Conservation (phyloP, 1,140 invertebrate genomes). For the Ditylenchus dipsaci region DNA sequence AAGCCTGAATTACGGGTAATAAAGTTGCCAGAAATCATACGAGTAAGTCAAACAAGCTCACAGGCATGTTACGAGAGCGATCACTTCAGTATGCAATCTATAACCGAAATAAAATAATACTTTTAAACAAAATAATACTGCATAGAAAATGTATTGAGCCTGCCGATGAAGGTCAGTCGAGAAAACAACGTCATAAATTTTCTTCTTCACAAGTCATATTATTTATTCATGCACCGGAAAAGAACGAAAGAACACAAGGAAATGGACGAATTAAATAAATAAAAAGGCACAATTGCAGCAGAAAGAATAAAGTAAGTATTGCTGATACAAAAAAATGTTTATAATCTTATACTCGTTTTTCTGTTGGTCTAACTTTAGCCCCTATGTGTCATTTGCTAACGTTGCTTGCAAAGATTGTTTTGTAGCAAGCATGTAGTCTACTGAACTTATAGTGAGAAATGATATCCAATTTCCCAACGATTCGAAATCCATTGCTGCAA, state of each 20-base stretch:
- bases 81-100: background rate
- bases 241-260: background rate
- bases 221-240: background rate
- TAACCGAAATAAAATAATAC: background rate
- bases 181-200: no score
- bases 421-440: constrained; percentile 37
- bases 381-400: background rate
- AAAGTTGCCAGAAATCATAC: constrained; percentile 1
- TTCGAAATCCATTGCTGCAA: constrained; percentile 32
- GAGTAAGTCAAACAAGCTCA: constrained; percentile 5
- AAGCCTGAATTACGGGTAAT: constrained; percentile 67
- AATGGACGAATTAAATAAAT: background rate
- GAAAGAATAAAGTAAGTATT: background rate
- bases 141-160: no score
- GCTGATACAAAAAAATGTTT: background rate
- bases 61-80: background rate
- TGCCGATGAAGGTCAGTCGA: no score
- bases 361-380: no score
- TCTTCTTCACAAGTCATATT: no score
- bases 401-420: constrained; percentile 29
- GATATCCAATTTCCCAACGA: constrained; percentile 37
- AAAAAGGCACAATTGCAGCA: background rate
- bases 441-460: constrained; percentile 29
- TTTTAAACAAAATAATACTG: no score
- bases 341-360: background rate